Evolutionary conservation across 2,888 invertebrate genomes (phyloP).

Genomic region (Blera fallax): DNA sequence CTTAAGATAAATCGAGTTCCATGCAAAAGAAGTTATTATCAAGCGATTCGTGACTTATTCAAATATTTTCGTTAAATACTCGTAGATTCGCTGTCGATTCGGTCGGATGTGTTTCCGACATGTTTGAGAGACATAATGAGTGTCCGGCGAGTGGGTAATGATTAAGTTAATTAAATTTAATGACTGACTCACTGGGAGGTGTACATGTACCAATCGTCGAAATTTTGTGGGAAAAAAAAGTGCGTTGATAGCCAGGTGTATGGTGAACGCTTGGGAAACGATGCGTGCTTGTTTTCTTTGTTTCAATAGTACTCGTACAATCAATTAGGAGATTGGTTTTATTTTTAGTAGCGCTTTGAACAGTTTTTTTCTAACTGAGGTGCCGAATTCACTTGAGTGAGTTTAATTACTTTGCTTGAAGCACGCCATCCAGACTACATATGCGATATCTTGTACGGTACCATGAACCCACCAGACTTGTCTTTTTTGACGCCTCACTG

Average conservation of each 20-base stretch:
- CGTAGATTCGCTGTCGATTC: background rate
- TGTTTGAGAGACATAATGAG: background rate
- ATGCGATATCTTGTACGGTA: too few relatives aligned
- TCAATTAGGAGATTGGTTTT: too few relatives aligned
- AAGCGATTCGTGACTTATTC: slow-evolving; percentile 1
- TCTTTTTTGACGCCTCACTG: too few relatives aligned
- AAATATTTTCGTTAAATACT: background rate
- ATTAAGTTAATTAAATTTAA: slow-evolving; percentile 18
- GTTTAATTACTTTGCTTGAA: too few relatives aligned
- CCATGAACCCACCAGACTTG: too few relatives aligned
- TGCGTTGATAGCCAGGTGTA: background rate
- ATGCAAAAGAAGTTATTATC: slow-evolving; percentile 7
- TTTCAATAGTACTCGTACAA: too few relatives aligned
- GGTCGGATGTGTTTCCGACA: slow-evolving; percentile 5
- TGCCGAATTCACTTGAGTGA: too few relatives aligned
- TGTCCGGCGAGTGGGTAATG: background rate
- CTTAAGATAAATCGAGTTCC: background rate
- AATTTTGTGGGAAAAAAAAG: background rate
- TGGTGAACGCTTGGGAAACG: too few relatives aligned
- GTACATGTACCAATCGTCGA: background rate
- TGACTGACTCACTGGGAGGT: background rate
- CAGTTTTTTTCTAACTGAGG: too few relatives aligned
- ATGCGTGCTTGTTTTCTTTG: too few relatives aligned
- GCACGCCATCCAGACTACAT: too few relatives aligned
- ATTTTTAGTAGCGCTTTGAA: too few relatives aligned